These are phyloP conservation scores for Neotragus moschatus DNA, from an alignment of 2,113 vertebrate genomes.

Conservation along the genomic window DNA sequence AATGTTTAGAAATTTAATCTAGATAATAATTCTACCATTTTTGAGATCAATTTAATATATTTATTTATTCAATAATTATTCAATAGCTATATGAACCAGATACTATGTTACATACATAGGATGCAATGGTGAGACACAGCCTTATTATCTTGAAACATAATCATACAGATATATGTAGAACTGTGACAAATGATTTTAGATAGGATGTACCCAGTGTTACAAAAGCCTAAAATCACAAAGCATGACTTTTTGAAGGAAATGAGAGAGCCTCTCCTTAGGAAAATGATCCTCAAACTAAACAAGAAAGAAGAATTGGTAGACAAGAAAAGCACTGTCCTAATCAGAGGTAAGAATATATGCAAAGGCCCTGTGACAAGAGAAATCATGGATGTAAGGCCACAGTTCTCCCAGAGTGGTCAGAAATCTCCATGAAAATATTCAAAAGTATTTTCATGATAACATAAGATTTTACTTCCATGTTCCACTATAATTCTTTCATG, in stretches of 20 bases:
- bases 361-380: background rate
- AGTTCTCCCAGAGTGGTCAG: background rate
- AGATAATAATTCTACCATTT: background rate
- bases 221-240: background rate
- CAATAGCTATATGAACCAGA: background rate
- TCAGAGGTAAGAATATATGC: background rate
- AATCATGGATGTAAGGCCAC: background rate
- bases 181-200: background rate
- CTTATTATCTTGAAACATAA: background rate
- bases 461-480: background rate
- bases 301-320: background rate
- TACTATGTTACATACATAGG: background rate
- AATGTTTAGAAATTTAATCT: background rate
- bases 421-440: background rate
- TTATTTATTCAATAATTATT: background rate
- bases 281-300: background rate
- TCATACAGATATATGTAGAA: background rate
- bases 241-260: background rate
- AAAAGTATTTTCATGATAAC: background rate
- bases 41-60: background rate
- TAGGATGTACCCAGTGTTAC: background rate
- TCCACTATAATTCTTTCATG: background rate
- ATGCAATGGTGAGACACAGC: background rate
- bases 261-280: background rate
- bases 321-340: background rate